Percentiles rank a stretch among this genome's conserved stretches.
Evolutionary conservation across 2,113 vertebrate genomes (phyloP).

Genomic region (Camelus bactrianus): DNA sequence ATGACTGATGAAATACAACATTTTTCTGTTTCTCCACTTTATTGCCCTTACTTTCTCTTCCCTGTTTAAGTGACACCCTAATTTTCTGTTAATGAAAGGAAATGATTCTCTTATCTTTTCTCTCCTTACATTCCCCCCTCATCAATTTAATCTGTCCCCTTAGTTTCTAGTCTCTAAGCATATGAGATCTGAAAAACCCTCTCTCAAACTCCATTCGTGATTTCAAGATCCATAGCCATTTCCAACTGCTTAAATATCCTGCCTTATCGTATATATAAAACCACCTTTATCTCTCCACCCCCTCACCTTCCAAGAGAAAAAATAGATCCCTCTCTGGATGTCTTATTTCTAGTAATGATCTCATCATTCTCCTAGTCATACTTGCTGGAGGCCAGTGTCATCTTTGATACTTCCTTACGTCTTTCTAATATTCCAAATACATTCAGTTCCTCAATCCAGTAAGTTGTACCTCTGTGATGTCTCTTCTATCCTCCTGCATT

Average conservation of each 20-base stretch:
- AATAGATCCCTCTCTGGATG: background rate
- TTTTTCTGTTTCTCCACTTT: background rate
- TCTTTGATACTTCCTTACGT: background rate
- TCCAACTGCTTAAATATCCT: background rate
- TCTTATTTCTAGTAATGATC: background rate
- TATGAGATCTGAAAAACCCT: background rate
- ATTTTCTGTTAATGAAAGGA: background rate
- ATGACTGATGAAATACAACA: background rate
- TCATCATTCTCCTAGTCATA: background rate
- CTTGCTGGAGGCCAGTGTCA: background rate
- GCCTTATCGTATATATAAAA: background rate
- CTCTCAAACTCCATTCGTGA: background rate
- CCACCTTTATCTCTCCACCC: background rate
- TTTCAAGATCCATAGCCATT: background rate
- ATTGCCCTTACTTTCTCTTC: background rate
- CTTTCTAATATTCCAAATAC: slow-evolving; percentile 7
- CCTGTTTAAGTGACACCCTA: background rate
- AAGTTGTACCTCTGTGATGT: background rate
- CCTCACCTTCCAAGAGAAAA: background rate
- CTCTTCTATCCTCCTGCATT: background rate
- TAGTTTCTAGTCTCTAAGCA: background rate
- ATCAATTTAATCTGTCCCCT: background rate
- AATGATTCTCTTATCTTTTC: background rate
- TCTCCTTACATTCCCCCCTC: background rate
- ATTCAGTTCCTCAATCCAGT: slow-evolving; percentile 11